Conservation (phyloP, 2,113 vertebrate species). For the Lagopus muta region DNA sequence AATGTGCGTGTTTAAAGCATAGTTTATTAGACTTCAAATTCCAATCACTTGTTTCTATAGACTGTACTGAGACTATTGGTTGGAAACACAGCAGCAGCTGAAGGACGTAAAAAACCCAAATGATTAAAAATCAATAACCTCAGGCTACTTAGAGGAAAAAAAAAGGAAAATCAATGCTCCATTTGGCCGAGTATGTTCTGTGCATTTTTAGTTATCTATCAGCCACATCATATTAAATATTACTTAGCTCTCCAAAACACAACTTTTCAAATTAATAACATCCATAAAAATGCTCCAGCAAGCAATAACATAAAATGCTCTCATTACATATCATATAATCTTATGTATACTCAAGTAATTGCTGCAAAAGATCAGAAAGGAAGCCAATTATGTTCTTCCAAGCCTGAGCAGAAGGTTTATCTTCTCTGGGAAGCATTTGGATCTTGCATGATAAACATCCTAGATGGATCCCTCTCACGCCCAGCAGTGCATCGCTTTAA, state of each 20-base stretch:
- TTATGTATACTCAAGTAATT: not conserved
- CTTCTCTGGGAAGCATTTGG: not conserved
- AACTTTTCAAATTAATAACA: slow-evolving; percentile 28
- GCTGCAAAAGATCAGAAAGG: not conserved
- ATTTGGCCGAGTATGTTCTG: slow-evolving; percentile 8
- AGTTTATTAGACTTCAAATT: slow-evolving; percentile 2
- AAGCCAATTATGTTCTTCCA: not conserved
- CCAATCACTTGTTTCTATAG: not conserved
- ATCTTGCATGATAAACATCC: not conserved
- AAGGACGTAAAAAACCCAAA: not conserved
- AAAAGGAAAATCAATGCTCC: not conserved
- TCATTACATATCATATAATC: not conserved
- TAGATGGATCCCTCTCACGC: fast-evolving
- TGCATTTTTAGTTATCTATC: slow-evolving; percentile 29
- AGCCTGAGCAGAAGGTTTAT: not conserved
- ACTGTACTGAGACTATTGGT: not conserved
- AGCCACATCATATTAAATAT: not conserved
- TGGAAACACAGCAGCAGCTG: not conserved
- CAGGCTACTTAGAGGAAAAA: not conserved
- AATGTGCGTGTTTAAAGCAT: not conserved
- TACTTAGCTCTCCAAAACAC: not conserved
- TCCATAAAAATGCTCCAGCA: not conserved
- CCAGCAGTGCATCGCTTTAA: not conserved
- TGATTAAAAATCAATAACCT: not conserved
- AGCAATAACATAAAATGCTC: not conserved